Evolutionary conservation across 2,888 invertebrate genomes (phyloP), one percentile per base, ranked within the genome.

Genomic region (Bibio marci): DNA sequence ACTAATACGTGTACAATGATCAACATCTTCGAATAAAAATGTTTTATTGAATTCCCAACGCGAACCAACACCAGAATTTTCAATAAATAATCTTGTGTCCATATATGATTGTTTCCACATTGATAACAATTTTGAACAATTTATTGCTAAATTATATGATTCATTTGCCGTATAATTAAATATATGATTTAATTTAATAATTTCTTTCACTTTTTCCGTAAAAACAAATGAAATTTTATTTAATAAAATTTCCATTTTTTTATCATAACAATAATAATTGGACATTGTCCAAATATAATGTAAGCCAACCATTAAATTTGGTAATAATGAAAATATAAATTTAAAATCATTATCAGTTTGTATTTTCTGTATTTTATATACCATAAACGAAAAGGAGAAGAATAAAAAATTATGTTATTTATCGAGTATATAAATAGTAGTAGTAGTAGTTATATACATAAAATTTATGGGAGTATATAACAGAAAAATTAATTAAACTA

Each of bases 271-370:
- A 56, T 83, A 92, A 50, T 87, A 85, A 37, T 74, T 66, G 0
- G 91, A 91, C 39, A 92, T 70, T 37, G 90, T 80, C 92, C 92
- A 92, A 52, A 91, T 80, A 70, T 91, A 80, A 48, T 82, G 76
- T 30, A 92, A 59, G 2, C 86, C 83, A 45, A 86, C 81, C 65
- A 88, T 80, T 44, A 91, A 62, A 41, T 77, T 71, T 0, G 83
- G 80, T 19, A 92, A 68, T 5, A 76, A 70, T 30, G 81, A 75
- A 11, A 71, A 69, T 15, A 88, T 76, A 54, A 73, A 71, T 40
- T 72, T 66, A 43, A 88, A 79, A 19, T 79, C 73, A 0, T 73
- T 70, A 26, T 75, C 70, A 42, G 74, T 73, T 44, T 76, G 72
- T 43, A 85, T 71, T 43, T 79, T 71, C 77, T 80, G 44, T n/a